Percentiles rank a stretch among this genome's conserved stretches.
Evolutionary conservation across 2,797 vertebrate species (phyloP).

Genomic region (Phrynocephalus vlangalii): DNA sequence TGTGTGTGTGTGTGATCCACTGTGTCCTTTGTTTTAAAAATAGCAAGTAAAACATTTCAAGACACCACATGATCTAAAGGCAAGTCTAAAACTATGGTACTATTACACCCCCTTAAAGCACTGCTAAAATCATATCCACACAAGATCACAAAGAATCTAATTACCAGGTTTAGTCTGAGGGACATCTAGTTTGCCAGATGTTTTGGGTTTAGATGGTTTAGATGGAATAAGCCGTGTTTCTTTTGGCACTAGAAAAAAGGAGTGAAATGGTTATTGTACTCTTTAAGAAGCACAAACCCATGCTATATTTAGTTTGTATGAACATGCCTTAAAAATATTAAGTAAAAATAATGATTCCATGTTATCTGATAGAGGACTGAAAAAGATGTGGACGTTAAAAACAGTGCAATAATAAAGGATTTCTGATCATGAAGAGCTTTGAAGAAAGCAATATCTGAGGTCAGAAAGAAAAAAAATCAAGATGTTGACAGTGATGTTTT

Average conservation of each 20-base stretch:
- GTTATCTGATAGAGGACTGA: conserved; percentile 65
- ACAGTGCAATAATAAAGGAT: conserved; percentile 26
- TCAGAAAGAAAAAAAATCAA: conserved; percentile 23
- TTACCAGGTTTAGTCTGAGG: conserved; percentile 79
- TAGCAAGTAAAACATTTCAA: neutral
- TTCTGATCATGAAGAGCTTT: conserved; percentile 12
- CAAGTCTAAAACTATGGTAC: conserved; percentile 3
- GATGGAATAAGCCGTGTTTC: conserved; percentile 71
- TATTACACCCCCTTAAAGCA: conserved; percentile 54
- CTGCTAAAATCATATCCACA: conserved; percentile 25
- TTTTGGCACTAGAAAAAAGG: conserved; percentile 77
- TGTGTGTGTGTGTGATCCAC: neutral
- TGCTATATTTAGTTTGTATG: conserved; percentile 58
- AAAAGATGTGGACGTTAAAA: conserved; percentile 41
- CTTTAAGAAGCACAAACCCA: conserved; percentile 43
- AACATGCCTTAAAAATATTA: conserved; percentile 65
- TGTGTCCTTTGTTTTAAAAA: neutral
- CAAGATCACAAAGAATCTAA: conserved; percentile 55
- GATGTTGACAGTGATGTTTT: neutral
- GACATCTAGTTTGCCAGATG: conserved; percentile 64
- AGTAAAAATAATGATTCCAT: conserved; percentile 62
- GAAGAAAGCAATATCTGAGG: conserved; percentile 40
- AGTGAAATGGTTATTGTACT: conserved; percentile 56
- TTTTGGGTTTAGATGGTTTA: conserved; percentile 75
- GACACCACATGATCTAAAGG: neutral